A percentile compares a stretch with the other conserved stretches of the same genome.
Conservation (phyloP, 2,797 vertebrate genomes). For the Crocidura indochinensis region DNA sequence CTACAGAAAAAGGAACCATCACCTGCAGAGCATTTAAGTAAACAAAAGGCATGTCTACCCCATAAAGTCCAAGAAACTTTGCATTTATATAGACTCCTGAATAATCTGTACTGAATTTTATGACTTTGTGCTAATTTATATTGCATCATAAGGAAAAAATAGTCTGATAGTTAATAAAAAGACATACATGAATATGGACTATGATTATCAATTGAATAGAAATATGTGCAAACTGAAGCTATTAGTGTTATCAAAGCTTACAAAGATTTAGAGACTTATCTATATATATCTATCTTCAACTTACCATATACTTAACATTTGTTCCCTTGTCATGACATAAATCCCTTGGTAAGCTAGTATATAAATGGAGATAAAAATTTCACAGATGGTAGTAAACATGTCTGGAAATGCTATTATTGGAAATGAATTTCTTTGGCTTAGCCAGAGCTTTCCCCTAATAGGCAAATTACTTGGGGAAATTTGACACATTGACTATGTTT, state of each 20-base stretch:
- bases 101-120: neutral
- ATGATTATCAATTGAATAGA: conserved; percentile 21
- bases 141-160: neutral
- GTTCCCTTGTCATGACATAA: neutral
- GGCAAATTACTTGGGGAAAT: conserved; percentile 23
- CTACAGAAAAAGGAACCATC: neutral
- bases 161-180: conserved; percentile 31
- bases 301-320: neutral
- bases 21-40: neutral
- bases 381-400: neutral
- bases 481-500: neutral
- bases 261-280: neutral
- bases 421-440: conserved; percentile 20
- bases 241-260: neutral
- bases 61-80: neutral
- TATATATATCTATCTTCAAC: neutral
- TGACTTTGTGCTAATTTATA: neutral
- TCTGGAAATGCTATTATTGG: neutral
- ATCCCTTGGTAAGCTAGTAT: neutral
- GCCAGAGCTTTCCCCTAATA: conserved; percentile 7
- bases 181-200: neutral
- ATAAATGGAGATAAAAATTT: neutral
- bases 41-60: neutral
- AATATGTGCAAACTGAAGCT: conserved; percentile 19
- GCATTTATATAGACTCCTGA: neutral